These are phyloP conservation scores for Galemys pyrenaicus DNA, from an alignment of 2,113 vertebrate species.

Conservation along the genomic window DNA sequence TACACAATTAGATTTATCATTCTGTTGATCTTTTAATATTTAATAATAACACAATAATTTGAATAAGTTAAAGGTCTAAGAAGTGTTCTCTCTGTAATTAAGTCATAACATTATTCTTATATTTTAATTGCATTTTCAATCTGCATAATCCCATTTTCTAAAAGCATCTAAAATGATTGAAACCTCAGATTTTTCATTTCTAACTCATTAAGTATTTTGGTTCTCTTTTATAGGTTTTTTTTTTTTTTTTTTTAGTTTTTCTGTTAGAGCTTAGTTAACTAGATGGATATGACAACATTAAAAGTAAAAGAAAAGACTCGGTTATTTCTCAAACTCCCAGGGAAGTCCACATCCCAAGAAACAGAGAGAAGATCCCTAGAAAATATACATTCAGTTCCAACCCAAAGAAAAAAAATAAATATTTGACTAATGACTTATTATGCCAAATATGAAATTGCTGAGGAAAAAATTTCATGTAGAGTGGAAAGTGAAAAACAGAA, in stretches of 20 bases:
- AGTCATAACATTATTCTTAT: background rate
- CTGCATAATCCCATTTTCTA: background rate
- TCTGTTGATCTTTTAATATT: background rate
- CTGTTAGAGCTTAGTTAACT: background rate
- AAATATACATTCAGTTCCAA: background rate
- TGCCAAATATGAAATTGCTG: background rate
- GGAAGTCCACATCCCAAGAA: background rate
- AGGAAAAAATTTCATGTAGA: background rate
- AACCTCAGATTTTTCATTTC: background rate
- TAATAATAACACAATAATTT: background rate
- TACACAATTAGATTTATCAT: background rate
- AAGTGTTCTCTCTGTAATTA: background rate
- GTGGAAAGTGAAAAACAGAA: background rate
- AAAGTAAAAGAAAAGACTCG: background rate
- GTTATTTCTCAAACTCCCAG: background rate
- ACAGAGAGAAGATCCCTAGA: background rate
- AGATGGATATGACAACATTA: background rate
- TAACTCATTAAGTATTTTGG: background rate
- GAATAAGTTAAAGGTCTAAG: background rate
- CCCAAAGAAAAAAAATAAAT: background rate
- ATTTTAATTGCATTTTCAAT: conserved; percentile 9
- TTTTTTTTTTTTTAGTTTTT: background rate
- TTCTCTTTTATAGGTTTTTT: background rate
- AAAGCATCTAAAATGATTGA: background rate
- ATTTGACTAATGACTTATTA: background rate